Evolutionary conservation across 2,888 invertebrate species (phyloP), one percentile per base, ranked within the genome.

Genomic region (Dione juno): DNA sequence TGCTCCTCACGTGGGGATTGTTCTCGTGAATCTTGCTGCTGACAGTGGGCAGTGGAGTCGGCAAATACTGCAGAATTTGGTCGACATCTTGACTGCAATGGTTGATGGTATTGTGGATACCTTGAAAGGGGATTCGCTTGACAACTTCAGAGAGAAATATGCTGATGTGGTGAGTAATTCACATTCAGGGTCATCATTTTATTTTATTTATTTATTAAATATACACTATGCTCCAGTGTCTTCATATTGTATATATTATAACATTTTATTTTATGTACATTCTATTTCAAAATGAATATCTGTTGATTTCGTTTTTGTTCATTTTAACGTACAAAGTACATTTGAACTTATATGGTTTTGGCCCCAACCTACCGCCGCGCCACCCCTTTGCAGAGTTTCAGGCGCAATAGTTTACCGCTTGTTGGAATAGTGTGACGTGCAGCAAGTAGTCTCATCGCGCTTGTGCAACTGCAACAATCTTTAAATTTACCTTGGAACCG

Each of bases 21-120:
- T 95, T 28, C 86, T 96, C 13, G 83, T 85, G 3, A 86, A 82
- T 14, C 83, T 96, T 41, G 94, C 94, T 0, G 92, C 91, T 1
- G 95, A 96, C 76, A 93, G 94, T 69, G 92, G 94, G 0, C 94
- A 94, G 63, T 93, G 91, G 78, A 89, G 92, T 19, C 91, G 94
- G 0, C 90, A 89, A 57, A 82, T 92, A 2, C 80, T 96, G 54
- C 95, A 95, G 77, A 94, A 94, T 65, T 85, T 96, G 37, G 95
- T 96, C 0, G 95, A 96, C 75, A 88, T 95, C 10, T 78, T 90
- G 11, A 82, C 84, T 0, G 81, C 84, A 0, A 88, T 86, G 77
- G 78, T 89, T 0, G 84, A 88, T 50, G 74, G 78, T 1, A 78
- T 84, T 10, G 67, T 79, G 6, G 77, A 78, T 7, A 73, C 77